Evolutionary conservation across 2,113 vertebrate species (phyloP), one percentile per base, ranked within the genome.

Genomic region (Dipodomys stephensi): DNA sequence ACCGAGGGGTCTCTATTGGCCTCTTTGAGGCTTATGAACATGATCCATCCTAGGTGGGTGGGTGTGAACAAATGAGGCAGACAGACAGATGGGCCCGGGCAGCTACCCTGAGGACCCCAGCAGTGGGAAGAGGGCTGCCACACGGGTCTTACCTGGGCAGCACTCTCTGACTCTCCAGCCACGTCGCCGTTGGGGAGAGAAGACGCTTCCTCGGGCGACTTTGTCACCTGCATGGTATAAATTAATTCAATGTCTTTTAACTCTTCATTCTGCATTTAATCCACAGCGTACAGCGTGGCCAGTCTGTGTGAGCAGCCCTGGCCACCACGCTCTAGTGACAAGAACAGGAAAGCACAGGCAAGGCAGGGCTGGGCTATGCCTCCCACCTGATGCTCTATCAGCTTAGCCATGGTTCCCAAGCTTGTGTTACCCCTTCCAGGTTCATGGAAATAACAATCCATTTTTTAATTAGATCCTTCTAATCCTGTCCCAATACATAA

Each of bases 141-240:
- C 0, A 11, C 44, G 53, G 2, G 23, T 6, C 96, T 97, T 94
- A 96, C 94, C 96, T 98, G 96, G 23, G 65, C 2, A 18, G 82
- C 1, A 25, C 95, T 81, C 77, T 82, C 93, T 1, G 90, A 80
- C 96, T 97, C 96, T 78, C 88, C 96, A 4, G 10, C 85, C 91
- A 96, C 80, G 0, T 97, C 92, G 2, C 95, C 97, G 9, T 96
- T 98, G 91, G 94, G 94, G 69, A 97, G 88, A 35, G 93, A 91
- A 67, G 92, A 13, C 8, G 73, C 46, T 68, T 95, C 97, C 91
- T 87, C 92, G 0, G 87, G 71, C 12, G 81, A 87, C 90, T 97
- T 88, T n/a, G 78, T 72, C 88, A 95, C 96, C 97, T 97, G 88
- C 64, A 18, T 68, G 7, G 39, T 1, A 87, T 1, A 95, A 97